Evolutionary conservation across 2,888 invertebrate genomes (phyloP), one percentile per base, ranked within the genome.

Genomic region (Adelognathus sp.): DNA sequence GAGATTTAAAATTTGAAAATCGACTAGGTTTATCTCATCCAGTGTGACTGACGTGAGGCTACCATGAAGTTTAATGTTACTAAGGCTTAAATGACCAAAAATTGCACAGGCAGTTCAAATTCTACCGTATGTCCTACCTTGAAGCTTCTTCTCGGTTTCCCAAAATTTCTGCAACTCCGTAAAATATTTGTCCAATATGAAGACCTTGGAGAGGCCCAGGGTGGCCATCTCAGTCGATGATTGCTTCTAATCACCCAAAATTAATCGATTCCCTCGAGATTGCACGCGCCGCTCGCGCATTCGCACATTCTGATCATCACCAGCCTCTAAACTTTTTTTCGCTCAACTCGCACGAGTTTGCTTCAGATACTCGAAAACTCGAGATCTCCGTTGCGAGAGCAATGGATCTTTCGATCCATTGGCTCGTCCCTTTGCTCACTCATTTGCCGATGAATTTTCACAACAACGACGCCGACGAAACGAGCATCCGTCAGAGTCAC

Each of bases 141-240:
- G 97, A 90, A 97, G 94, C 93, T 97, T 97, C 93, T 98, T 97
- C 93, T 98, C 98, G 82, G 97, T 97, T 93, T 98, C 97, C 97
- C 98, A 97, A 93, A 98, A 97, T 93, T 98, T 98, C 92, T 97
- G 97, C 92, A 98, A 94, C 93, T 98, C 98, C 86, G 97, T 97
- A 93, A 98, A 98, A 93, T 98, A 98, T 93, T 98, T 98, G 95
- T 98, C 98, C 94, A 98, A 95, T 92, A 98, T 98, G 95, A 98
- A 98, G 93, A 98, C 98, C 94, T 98, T 98, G 92, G 97, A 97
- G 90, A 98, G 96, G 94, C 98, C 98, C 93, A 98, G 95, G 93
- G 97, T 97, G 94, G 98, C 97, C 98, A 98, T 98, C 93, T 92
- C 92, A 90, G 85, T 81, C 79, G 79, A 71, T 85, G 81, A 81